These are phyloP conservation scores for Eristalis intricaria DNA, from an alignment of 2,888 invertebrate species.

Conservation along the genomic window DNA sequence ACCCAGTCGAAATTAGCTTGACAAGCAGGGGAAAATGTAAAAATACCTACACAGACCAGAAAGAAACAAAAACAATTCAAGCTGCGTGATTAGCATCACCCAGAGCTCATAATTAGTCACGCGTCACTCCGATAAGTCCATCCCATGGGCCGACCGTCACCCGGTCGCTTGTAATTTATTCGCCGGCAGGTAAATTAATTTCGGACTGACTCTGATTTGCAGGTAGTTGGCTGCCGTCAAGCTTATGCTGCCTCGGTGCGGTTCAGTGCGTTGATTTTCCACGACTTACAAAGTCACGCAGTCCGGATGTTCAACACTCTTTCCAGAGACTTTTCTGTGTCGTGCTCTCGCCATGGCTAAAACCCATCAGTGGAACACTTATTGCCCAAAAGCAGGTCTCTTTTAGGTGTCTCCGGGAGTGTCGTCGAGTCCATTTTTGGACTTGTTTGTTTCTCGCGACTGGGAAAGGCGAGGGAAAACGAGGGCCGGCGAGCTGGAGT, in stretches of 20 bases:
- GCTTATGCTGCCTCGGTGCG: background rate
- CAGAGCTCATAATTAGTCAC: conserved; percentile 52
- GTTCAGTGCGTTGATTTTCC: conserved; percentile 51
- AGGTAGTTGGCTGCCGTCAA: conserved; percentile 1
- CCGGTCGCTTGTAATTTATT: conserved; percentile 37
- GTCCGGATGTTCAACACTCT: conserved; percentile 53
- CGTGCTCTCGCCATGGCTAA: conserved; percentile 41
- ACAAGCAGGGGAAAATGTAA: background rate
- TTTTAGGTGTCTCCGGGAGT: conserved; percentile 9
- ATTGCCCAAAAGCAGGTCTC: conserved; percentile 39
- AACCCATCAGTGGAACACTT: conserved; percentile 45
- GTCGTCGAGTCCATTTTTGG: conserved; percentile 4
- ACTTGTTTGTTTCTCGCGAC: background rate
- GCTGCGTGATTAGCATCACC: conserved; percentile 56
- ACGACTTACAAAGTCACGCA: conserved; percentile 57
- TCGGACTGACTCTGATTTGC: conserved; percentile 23
- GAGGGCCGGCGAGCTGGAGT: background rate
- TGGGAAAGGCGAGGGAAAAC: background rate
- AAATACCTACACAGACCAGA: background rate
- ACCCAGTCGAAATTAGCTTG: background rate
- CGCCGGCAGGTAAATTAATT: conserved; percentile 41
- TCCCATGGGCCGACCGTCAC: background rate
- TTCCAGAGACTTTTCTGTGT: conserved; percentile 22
- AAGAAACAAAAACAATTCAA: background rate
- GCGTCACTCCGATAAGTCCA: conserved; percentile 14